Conservation (phyloP, 2,888 invertebrate species). For the Tanytarsus gracilentus region DNA sequence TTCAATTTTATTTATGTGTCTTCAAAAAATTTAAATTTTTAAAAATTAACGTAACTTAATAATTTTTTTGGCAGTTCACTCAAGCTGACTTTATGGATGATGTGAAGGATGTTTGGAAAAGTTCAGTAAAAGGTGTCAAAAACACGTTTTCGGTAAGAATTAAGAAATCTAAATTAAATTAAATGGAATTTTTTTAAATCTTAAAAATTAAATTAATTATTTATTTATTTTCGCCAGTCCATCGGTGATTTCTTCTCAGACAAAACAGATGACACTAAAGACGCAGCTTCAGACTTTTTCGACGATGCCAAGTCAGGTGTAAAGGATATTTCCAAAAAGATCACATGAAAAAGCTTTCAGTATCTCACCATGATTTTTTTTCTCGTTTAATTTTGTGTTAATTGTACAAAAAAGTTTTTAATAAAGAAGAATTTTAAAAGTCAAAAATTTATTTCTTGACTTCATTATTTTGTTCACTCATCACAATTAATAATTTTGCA, state of each 20-base stretch:
- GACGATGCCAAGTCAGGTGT: constrained; percentile 14
- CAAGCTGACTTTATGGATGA: constrained; percentile 26
- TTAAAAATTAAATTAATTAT: neutral
- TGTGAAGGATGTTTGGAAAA: constrained; percentile 19
- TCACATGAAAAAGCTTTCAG: neutral
- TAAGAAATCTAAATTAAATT: neutral
- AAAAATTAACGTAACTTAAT: neutral
- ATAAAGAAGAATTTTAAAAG: neutral
- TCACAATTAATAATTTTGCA: too few species aligned
- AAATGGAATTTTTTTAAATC: neutral
- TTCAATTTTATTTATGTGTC: too few species aligned
- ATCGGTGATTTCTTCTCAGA: constrained; percentile 19
- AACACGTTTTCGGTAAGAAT: constrained; percentile 16
- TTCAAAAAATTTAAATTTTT: neutral
- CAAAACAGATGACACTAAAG: constrained; percentile 8
- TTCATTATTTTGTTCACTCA: too few species aligned
- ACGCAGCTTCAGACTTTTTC: constrained; percentile 3
- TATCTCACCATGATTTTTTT: neutral
- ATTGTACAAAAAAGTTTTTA: neutral
- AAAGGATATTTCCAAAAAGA: constrained; percentile 17
- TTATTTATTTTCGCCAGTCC: constrained; percentile 3
- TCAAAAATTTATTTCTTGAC: too few species aligned
- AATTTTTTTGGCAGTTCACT: neutral
- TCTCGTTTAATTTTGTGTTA: neutral
- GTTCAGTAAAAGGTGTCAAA: constrained; percentile 14